phyloP scores from a whole-genome alignment of 2,888 invertebrate species.

The Phlogophora meticulosa region DNA sequence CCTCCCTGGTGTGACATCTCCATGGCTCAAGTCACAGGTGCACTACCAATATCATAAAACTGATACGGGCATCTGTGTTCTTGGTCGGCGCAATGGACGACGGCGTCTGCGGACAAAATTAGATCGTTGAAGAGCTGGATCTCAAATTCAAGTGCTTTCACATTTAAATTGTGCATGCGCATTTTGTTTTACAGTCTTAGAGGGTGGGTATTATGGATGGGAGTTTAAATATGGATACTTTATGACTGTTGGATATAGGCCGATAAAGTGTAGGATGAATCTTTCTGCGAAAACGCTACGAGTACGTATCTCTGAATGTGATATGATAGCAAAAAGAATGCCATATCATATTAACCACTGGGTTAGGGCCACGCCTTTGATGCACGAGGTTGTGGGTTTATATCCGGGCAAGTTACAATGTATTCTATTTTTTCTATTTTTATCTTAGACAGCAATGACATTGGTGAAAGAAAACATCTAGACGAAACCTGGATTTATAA shows the following conservation, averaged over 20 bases:
- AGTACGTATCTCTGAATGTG: too few relatives aligned
- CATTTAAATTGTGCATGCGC: constrained; percentile 11
- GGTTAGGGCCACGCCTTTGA: too few relatives aligned
- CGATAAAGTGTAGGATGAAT: not conserved
- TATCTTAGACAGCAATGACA: too few relatives aligned
- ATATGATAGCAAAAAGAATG: too few relatives aligned
- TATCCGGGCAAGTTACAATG: too few relatives aligned
- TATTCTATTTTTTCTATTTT: too few relatives aligned
- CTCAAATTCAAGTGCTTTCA: constrained; percentile 22
- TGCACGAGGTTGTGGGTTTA: too few relatives aligned
- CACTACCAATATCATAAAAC: constrained; percentile 85
- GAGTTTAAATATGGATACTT: constrained; percentile 6
- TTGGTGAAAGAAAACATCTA: too few relatives aligned
- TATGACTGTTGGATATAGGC: not conserved
- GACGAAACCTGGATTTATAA: too few relatives aligned
- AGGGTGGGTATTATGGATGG: too few relatives aligned
- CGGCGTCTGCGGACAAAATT: constrained; percentile 70
- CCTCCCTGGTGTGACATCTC: constrained; percentile 87
- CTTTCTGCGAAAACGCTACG: not conserved
- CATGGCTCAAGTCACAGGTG: constrained; percentile 74
- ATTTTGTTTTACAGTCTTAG: constrained; percentile 6
- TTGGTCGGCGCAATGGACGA: constrained; percentile 52
- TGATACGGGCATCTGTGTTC: constrained; percentile 79
- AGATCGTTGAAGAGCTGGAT: constrained; percentile 39
- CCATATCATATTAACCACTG: too few relatives aligned